Percentiles rank a stretch among this genome's conserved stretches.
phyloP scores from a whole-genome alignment of 2,888 invertebrate species.

The Marasmarcha lunaedactyla region DNA sequence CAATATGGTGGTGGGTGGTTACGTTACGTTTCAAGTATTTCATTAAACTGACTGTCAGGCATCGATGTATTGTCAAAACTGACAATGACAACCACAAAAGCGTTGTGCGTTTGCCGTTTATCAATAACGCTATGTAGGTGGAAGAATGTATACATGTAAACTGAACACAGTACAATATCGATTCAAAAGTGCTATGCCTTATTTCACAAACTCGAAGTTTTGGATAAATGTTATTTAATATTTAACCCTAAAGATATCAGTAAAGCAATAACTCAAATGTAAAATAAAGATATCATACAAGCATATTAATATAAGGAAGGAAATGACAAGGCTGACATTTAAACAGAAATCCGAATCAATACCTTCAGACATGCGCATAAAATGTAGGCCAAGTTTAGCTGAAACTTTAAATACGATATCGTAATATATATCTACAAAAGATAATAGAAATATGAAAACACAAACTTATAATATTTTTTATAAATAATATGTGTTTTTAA shows the following conservation, averaged over 20 bases:
- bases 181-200: too few relatives aligned
- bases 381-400: slow-evolving; percentile 45
- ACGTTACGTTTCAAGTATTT: slow-evolving; percentile 33
- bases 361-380: slow-evolving; percentile 58
- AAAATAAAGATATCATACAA: too few relatives aligned
- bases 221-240: too few relatives aligned
- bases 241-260: too few relatives aligned
- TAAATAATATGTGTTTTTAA: not conserved
- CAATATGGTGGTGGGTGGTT: slow-evolving; percentile 59
- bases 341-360: slow-evolving; percentile 36
- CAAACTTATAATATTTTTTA: not conserved
- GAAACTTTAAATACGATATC: slow-evolving; percentile 22
- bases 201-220: too few relatives aligned
- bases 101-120: not conserved
- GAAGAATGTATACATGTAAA: too few relatives aligned
- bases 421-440: slow-evolving; percentile 2
- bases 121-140: too few relatives aligned
- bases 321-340: not conserved
- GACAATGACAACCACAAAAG: slow-evolving; percentile 10
- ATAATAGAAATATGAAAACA: not conserved
- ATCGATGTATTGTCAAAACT: slow-evolving; percentile 8
- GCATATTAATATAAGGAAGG: too few relatives aligned
- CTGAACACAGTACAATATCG: too few relatives aligned
- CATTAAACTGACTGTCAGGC: slow-evolving; percentile 18
- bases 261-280: too few relatives aligned